A percentile compares a stretch with the other conserved stretches of the same genome.
Conservation (phyloP, 2,888 invertebrate species). For the Masnerella sp. region DNA sequence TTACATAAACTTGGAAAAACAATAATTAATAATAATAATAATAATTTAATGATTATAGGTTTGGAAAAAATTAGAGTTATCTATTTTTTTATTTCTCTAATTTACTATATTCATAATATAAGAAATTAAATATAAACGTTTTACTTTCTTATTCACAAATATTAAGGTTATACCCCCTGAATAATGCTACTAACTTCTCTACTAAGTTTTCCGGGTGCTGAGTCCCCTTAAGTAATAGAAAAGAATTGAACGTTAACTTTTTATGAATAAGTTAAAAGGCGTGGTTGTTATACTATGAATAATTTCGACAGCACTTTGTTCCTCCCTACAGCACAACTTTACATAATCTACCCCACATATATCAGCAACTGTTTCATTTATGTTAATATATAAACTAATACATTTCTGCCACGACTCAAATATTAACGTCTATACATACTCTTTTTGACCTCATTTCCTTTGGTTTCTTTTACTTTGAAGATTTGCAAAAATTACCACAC, state of each 20-base stretch:
- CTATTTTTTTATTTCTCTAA: too few relatives aligned
- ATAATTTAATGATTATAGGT: too few relatives aligned
- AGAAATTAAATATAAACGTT: too few relatives aligned
- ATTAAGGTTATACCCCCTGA: too few relatives aligned
- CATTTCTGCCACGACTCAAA: slow-evolving; percentile 16
- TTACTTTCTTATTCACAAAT: too few relatives aligned
- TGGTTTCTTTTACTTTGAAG: not conserved
- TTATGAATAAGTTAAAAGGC: slow-evolving; percentile 5
- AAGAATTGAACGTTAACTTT: too few relatives aligned
- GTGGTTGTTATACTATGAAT: slow-evolving; percentile 5
- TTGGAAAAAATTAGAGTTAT: too few relatives aligned
- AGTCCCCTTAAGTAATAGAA: too few relatives aligned
- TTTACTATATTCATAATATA: too few relatives aligned
- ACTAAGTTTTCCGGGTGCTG: too few relatives aligned
- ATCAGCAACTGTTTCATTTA: slow-evolving; percentile 1
- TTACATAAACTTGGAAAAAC: not conserved
- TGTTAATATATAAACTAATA: slow-evolving; percentile 22
- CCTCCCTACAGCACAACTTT: not conserved
- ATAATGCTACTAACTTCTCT: too few relatives aligned
- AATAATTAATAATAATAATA: too few relatives aligned
- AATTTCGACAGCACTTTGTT: slow-evolving; percentile 14
- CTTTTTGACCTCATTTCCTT: slow-evolving; percentile 11
- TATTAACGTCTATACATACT: slow-evolving; percentile 5
- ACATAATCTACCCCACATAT: slow-evolving; percentile 9
- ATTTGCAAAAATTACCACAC: not conserved